Percentiles rank a stretch among this genome's conserved stretches.
phyloP scores from a whole-genome alignment of 2,797 vertebrate genomes.

The Myotis planiceps region DNA sequence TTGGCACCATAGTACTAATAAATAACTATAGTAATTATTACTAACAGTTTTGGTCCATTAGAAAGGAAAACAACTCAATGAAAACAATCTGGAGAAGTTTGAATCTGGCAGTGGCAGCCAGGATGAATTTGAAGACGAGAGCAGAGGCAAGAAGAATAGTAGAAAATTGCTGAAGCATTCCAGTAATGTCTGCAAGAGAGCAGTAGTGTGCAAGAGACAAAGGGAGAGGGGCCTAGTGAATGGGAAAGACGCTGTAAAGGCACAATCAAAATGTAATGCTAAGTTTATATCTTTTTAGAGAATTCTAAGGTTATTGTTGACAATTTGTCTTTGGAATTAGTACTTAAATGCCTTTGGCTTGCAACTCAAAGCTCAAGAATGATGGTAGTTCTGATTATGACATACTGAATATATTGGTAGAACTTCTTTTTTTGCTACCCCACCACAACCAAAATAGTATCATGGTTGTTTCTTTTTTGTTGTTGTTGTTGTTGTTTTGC shows the following conservation, averaged over 20 bases:
- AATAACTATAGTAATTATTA: not conserved
- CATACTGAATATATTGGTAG: constrained; percentile 39
- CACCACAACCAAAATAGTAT: not conserved
- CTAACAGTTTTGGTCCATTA: not conserved
- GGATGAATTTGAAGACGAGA: not conserved
- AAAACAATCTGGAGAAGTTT: not conserved
- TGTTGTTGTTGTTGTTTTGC: not conserved
- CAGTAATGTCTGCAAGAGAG: not conserved
- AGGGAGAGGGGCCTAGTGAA: rapidly evolving
- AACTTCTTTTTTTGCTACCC: not conserved
- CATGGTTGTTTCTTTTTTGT: not conserved
- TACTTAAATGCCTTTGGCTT: constrained; percentile 42
- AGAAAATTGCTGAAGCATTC: not conserved
- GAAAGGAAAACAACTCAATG: not conserved
- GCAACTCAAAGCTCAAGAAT: not conserved
- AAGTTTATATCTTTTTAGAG: constrained; percentile 37
- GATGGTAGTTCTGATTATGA: not conserved
- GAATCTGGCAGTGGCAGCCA: not conserved
- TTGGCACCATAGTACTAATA: not conserved
- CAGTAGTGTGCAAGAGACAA: not conserved
- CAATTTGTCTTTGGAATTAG: not conserved
- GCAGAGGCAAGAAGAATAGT: not conserved
- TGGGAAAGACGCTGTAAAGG: not conserved
- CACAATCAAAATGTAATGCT: not conserved
- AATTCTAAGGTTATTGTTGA: not conserved